Conservation (phyloP, 2,113 vertebrate species). For the Pangasianodon hypophthalmus region DNA sequence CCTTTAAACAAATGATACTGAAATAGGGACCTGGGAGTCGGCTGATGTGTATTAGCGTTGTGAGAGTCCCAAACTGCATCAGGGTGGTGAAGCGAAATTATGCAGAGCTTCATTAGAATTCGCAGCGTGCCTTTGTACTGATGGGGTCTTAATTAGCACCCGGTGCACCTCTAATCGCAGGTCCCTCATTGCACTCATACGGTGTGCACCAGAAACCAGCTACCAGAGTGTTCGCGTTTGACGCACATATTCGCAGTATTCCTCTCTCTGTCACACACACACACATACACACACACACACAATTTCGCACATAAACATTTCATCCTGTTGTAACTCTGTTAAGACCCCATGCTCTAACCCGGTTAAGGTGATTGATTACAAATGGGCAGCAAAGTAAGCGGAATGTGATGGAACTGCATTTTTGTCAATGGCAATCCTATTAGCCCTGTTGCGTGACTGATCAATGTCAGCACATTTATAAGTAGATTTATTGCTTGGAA, state of each 20-base stretch:
- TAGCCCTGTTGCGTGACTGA: conserved; percentile 11
- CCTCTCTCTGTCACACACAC: background rate
- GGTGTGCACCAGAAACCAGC: conserved; percentile 20
- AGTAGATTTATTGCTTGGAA: conserved; percentile 8
- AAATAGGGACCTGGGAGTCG: conserved; percentile 1
- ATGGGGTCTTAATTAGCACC: conserved; percentile 42
- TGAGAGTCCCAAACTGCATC: background rate
- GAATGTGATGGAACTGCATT: conserved; percentile 11
- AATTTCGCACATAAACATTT: background rate
- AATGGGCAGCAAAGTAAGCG: conserved; percentile 5
- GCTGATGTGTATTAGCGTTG: conserved; percentile 5
- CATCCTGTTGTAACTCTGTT: background rate
- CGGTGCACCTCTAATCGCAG: conserved; percentile 32
- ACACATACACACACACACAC: background rate
- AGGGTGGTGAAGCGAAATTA: background rate
- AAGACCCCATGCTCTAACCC: background rate
- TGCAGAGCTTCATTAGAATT: background rate
- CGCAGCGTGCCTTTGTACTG: conserved; percentile 12
- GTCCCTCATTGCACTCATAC: background rate
- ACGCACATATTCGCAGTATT: background rate
- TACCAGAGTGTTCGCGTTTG: background rate
- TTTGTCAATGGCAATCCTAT: conserved; percentile 36
- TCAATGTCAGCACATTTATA: conserved; percentile 24
- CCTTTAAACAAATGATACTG: background rate
- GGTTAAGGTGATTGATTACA: conserved; percentile 23